Conservation (phyloP, 2,113 vertebrate species). For the Benthochromis sp. region DNA sequence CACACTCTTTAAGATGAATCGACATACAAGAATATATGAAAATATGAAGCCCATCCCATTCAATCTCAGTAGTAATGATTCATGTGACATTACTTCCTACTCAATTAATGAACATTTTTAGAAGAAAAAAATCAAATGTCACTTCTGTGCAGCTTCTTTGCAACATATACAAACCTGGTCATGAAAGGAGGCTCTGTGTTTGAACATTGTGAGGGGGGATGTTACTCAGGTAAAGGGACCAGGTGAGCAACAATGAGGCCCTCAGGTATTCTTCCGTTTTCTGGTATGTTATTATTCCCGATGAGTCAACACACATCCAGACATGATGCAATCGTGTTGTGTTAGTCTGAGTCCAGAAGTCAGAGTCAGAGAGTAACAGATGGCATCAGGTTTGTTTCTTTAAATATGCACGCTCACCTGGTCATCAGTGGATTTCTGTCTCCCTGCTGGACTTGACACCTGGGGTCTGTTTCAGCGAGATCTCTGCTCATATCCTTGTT, state of each 20-base stretch:
- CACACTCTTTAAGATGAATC: not conserved
- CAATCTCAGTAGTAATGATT: not conserved
- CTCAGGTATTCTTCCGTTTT: accelerated
- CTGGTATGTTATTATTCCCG: accelerated
- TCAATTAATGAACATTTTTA: not conserved
- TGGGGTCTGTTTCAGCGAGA: accelerated
- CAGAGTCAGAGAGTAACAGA: not conserved
- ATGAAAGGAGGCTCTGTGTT: not conserved
- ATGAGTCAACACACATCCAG: not conserved
- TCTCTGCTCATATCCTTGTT: accelerated
- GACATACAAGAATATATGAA: accelerated
- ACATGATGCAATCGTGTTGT: not conserved
- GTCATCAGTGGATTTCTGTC: not conserved
- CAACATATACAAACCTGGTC: accelerated
- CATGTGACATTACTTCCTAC: not conserved
- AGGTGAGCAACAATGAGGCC: accelerated
- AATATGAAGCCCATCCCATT: accelerated
- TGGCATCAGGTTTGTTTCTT: not conserved
- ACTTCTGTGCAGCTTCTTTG: not conserved
- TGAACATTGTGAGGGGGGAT: not conserved
- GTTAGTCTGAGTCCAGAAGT: not conserved
- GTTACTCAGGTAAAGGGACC: accelerated
- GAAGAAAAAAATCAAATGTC: not conserved
- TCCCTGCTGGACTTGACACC: not conserved
- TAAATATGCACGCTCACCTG: accelerated